Percentiles rank a stretch among this genome's conserved stretches.
Evolutionary conservation across 23 tunicate species (phyloP).

Genomic region (Styela clava): DNA sequence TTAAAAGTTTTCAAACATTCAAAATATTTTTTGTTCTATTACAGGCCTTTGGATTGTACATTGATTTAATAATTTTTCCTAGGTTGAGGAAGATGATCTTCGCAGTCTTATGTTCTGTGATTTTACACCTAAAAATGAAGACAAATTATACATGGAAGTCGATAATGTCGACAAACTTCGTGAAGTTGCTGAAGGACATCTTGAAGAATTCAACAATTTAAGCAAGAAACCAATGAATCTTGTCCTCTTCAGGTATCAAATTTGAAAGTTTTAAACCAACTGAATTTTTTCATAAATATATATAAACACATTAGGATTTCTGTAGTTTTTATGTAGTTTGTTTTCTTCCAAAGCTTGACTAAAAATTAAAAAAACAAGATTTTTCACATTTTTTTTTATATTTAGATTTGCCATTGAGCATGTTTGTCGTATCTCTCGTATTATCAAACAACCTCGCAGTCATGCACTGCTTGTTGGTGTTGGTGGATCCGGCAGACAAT

Average conservation of each 20-base stretch:
- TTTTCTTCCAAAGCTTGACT: not conserved
- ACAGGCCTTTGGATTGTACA: too few relatives aligned
- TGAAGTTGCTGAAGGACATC: slow-evolving; percentile 73
- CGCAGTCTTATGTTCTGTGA: slow-evolving; percentile 94
- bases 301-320: not conserved
- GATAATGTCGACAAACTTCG: slow-evolving; percentile 76
- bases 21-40: too few relatives aligned
- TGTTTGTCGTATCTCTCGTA: slow-evolving; percentile 79
- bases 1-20: too few relatives aligned
- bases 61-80: too few relatives aligned
- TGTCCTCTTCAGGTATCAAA: slow-evolving; percentile 75
- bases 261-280: not conserved
- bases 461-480: slow-evolving; percentile 95
- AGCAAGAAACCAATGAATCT: slow-evolving; percentile 98
- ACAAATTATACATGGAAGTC: slow-evolving; percentile 76
- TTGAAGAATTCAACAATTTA: slow-evolving; percentile 91
- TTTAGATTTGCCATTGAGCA: slow-evolving; percentile 95
- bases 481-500: slow-evolving; percentile 92
- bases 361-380: not conserved
- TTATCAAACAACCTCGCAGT: slow-evolving; percentile 90
- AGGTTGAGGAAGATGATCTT: slow-evolving; percentile 96
- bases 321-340: not conserved
- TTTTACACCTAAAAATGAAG: slow-evolving; percentile 88
- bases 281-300: not conserved
- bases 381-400: too few relatives aligned